Evolutionary conservation across 2,888 invertebrate species (phyloP).

Genomic region (Drosophila kuntzei): DNA sequence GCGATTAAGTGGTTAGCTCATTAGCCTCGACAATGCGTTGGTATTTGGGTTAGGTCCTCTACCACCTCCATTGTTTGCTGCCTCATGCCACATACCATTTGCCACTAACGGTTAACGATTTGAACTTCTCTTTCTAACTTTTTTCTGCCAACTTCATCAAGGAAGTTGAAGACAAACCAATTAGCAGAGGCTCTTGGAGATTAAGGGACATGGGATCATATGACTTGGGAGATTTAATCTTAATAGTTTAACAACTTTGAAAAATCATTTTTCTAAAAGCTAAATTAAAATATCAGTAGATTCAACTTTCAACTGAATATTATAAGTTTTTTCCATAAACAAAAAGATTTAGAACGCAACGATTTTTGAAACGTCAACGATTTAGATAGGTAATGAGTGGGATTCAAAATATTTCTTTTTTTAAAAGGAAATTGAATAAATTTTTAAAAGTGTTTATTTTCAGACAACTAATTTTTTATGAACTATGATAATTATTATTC

Average conservation of each 20-base stretch:
- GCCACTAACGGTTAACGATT: constrained; percentile 50
- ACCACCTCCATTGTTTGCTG: constrained; percentile 13
- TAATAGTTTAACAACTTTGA: background rate
- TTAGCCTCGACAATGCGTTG: constrained; percentile 71
- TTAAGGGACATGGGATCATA: background rate
- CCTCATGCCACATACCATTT: constrained; percentile 18
- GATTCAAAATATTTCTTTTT: too few species aligned
- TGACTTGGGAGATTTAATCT: background rate
- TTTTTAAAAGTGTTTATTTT: too few species aligned
- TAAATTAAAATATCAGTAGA: too few species aligned
- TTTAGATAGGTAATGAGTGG: too few species aligned
- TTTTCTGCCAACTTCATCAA: constrained; percentile 6
- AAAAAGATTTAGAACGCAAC: too few species aligned
- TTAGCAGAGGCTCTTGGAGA: constrained; percentile 14
- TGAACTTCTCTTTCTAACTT: constrained; percentile 13
- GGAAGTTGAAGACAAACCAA: constrained; percentile 31
- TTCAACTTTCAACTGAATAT: too few species aligned
- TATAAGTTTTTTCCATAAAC: too few species aligned
- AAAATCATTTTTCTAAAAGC: background rate
- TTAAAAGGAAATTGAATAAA: too few species aligned
- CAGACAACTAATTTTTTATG: too few species aligned
- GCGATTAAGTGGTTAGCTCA: constrained; percentile 64
- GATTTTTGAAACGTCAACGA: too few species aligned
- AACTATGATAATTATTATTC: too few species aligned
- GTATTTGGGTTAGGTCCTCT: constrained; percentile 66